Percentiles rank a stretch among this genome's conserved stretches.
These are phyloP conservation scores for Athrips mouffetella DNA, from an alignment of 2,888 invertebrate species.

Conservation along the genomic window DNA sequence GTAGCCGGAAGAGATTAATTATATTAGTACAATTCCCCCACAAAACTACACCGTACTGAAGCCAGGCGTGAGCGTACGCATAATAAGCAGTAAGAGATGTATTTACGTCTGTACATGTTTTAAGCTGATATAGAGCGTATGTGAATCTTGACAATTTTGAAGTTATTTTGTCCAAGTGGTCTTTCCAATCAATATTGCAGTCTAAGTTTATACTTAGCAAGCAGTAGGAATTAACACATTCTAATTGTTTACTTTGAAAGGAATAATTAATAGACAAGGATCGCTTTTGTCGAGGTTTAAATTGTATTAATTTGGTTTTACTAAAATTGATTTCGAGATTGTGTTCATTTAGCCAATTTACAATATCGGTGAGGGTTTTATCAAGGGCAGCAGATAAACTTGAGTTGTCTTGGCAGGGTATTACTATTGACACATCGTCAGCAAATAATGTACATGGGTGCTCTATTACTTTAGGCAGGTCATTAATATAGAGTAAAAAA, in stretches of 20 bases:
- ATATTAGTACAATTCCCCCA: constrained; percentile 5
- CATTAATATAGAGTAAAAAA: no score
- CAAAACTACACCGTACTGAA: background rate
- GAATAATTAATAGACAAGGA: background rate
- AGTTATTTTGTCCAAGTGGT: background rate
- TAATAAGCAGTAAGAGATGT: background rate
- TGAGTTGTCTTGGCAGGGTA: constrained; percentile 1
- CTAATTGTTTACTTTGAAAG: background rate
- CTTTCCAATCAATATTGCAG: background rate
- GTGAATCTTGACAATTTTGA: background rate
- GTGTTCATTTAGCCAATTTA: background rate
- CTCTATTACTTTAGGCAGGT: background rate
- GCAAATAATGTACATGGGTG: background rate
- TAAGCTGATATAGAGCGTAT: background rate
- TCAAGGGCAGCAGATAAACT: background rate
- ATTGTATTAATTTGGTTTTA: background rate
- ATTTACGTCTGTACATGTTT: background rate
- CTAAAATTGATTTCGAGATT: background rate
- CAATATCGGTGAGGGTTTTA: background rate
- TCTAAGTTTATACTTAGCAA: background rate
- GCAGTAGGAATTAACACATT: background rate
- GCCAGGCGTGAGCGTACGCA: background rate
- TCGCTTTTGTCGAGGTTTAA: background rate
- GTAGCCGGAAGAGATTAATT: background rate
- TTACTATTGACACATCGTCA: constrained; percentile 11